Conservation (phyloP, 2,797 vertebrate genomes). For the Tamandua tetradactyla region DNA sequence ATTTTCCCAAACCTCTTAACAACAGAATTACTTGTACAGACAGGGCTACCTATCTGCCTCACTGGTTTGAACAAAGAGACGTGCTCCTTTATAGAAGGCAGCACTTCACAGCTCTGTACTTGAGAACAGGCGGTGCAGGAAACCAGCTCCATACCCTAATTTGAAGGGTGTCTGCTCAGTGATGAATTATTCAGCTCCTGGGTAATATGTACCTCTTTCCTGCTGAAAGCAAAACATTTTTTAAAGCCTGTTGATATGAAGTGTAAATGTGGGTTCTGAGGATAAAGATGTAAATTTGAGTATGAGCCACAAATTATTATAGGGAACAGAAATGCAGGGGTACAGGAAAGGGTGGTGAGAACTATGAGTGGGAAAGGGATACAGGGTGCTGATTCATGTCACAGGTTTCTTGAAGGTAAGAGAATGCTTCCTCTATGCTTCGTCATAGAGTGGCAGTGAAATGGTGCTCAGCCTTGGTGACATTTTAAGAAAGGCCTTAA, state of each 20-base stretch:
- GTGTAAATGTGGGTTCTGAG: background rate
- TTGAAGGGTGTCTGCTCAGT: background rate
- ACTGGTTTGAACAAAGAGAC: background rate
- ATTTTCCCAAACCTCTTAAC: background rate
- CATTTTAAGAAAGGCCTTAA: background rate
- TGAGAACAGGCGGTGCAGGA: background rate
- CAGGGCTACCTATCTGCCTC: background rate
- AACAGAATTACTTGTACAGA: background rate
- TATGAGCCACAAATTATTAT: background rate
- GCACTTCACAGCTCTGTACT: background rate
- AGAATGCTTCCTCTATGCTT: background rate
- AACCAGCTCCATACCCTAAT: background rate
- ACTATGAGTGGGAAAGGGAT: background rate
- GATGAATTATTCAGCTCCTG: background rate
- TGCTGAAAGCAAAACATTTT: background rate
- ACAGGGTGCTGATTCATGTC: background rate
- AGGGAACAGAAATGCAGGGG: background rate
- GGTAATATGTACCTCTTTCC: background rate
- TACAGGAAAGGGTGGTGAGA: background rate
- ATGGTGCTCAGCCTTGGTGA: background rate
- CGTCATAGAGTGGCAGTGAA: fast-evolving
- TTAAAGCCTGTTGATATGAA: background rate
- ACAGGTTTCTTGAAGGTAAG: background rate
- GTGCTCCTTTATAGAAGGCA: background rate
- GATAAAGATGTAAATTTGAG: background rate